phyloP scores from a whole-genome alignment of 2,888 invertebrate genomes.

The Notodonta dromedarius region DNA sequence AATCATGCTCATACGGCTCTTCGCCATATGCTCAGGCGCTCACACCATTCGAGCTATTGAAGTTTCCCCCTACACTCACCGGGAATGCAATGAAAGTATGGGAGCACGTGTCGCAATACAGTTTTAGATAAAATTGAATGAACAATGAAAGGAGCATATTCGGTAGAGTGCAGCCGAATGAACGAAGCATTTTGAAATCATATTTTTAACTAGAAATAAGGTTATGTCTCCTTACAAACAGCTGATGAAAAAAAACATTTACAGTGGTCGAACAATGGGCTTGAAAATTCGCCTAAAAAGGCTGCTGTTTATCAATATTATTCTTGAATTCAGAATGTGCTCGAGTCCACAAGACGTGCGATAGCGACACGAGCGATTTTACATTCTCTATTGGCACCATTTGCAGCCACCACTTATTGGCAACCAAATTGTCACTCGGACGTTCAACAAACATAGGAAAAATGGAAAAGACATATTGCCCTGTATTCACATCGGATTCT shows the following conservation, averaged over 20 bases:
- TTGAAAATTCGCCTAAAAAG: too few species aligned
- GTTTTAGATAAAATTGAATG: neutral
- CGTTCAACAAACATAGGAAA: conserved; percentile 50
- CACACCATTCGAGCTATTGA: neutral
- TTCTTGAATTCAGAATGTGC: neutral
- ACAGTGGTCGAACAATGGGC: too few species aligned
- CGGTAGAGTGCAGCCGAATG: neutral
- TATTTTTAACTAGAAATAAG: too few species aligned
- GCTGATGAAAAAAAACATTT: too few species aligned
- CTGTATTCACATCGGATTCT: conserved; percentile 1
- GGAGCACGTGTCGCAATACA: neutral
- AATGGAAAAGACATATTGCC: conserved; percentile 51
- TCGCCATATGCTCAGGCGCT: neutral
- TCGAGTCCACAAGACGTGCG: conserved; percentile 2
- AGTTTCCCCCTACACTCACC: neutral
- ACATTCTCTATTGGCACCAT: conserved; percentile 28
- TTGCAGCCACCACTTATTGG: conserved; percentile 46
- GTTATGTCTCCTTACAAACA: too few species aligned
- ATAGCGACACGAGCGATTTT: conserved; percentile 17
- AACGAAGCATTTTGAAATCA: too few species aligned
- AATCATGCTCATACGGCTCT: neutral
- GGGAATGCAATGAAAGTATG: conserved; percentile 1
- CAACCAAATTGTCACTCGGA: conserved; percentile 43
- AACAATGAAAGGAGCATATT: neutral
- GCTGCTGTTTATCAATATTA: too few species aligned